Evolutionary conservation across 2,113 vertebrate species (phyloP), one percentile per base, ranked within the genome.

Genomic region (Cichladusa arquata): DNA sequence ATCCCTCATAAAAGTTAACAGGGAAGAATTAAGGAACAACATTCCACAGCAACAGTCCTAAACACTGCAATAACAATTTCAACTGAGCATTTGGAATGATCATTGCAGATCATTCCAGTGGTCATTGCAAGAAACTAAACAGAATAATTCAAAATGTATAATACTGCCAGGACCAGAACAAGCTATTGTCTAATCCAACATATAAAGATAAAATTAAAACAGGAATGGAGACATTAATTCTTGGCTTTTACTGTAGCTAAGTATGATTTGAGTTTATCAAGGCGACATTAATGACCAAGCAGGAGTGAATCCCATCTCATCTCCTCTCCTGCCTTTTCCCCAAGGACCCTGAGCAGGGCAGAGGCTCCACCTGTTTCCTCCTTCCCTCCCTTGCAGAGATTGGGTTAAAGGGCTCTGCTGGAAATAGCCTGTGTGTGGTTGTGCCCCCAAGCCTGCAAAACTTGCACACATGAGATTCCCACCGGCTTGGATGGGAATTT

Each of bases 401-500:
- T 86, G 40, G 70, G 71, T 14, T 13, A 51, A 82, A 67, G 71
- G 57, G 15, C n/a, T 60, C 26, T 5, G 1, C 93, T 94, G 90
- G 57, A 94, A 88, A 82, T 28, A 70, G 74, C 58, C 87, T 60
- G 67, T 3, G 6, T 83, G 90, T 83, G 94, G 90, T 93, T 96
- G 60, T 91, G 92, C 85, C 95, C 91, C 44, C 2, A 1, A 93
- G 93, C 88, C 85, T 92, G 95, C 90, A 94, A 36, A 93, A 70
- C 90, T 71, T 12, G 31, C 79, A 71, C 62, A 34, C 81, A 79
- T 6, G 79, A 96, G 82, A 69, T 96, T 97, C 92, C 92, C 95
- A 96, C 88, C 50, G 0, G 5, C 86, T 65, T 71, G 90, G 83
- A 96, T 93, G 95, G 88, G 95, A 96, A 90, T 87, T 93, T 95